A percentile compares a stretch with the other conserved stretches of the same genome.
These are phyloP conservation scores for Umimayanthus chanpuru DNA, from an alignment of 92 coral and sea anemone species.

Conservation along the genomic window DNA sequence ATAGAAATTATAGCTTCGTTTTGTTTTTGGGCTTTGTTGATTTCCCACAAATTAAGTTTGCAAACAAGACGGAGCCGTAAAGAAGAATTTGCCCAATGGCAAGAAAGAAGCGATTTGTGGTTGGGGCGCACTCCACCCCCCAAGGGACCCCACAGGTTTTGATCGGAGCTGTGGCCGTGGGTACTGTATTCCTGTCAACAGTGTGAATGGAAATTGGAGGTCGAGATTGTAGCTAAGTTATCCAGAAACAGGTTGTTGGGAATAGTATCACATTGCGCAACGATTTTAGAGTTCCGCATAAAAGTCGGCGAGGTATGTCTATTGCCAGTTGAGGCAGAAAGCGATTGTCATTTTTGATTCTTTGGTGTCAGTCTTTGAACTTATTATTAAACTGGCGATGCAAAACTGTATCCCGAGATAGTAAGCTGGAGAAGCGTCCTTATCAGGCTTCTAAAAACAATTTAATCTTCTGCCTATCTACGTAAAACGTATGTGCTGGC, in stretches of 20 bases:
- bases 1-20: not conserved
- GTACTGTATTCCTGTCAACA: conserved; percentile 6
- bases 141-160: conserved; percentile 4
- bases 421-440: not conserved
- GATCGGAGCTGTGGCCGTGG: not conserved
- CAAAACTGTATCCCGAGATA: not conserved
- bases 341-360: not conserved
- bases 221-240: not conserved
- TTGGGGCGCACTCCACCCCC: conserved; percentile 26
- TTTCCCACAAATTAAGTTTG: not conserved
- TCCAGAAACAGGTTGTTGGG: not conserved
- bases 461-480: not conserved
- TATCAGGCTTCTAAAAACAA: not conserved
- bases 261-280: conserved; percentile 9
- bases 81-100: conserved; percentile 4
- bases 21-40: conserved; percentile 4
- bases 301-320: conserved; percentile 2
- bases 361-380: not conserved
- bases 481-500: no score
- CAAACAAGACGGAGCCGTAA: conserved; percentile 15
- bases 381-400: not conserved
- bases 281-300: conserved; percentile 1
- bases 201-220: conserved; percentile 15
- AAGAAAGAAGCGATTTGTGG: not conserved
- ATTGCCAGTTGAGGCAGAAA: no score